phyloP scores from a whole-genome alignment of 2,113 vertebrate species.

The Parotia lawesii region DNA sequence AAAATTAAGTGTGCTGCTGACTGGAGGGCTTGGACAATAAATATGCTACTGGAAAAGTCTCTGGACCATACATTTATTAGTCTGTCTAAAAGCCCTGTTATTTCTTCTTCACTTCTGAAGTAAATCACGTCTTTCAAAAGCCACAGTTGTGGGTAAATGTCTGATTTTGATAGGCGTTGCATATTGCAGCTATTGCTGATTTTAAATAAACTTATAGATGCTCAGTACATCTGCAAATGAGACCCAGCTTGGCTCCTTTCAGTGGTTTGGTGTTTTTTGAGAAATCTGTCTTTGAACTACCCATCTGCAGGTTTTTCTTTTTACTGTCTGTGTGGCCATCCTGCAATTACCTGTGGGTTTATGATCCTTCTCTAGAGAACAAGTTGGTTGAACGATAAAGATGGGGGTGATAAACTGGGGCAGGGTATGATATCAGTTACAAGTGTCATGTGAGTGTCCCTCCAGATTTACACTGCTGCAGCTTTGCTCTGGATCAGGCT shows the following conservation, averaged over 20 bases:
- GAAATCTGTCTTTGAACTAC: slow-evolving; percentile 56
- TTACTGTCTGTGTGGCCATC: slow-evolving; percentile 61
- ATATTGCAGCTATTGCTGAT: slow-evolving; percentile 41
- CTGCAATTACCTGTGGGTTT: slow-evolving; percentile 61
- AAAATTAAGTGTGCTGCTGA: slow-evolving; percentile 58
- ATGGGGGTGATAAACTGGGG: slow-evolving; percentile 43
- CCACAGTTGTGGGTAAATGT: slow-evolving; percentile 11
- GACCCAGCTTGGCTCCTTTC: slow-evolving; percentile 36
- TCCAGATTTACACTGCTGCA: background rate
- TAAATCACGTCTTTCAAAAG: slow-evolving; percentile 49
- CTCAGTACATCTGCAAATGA: slow-evolving; percentile 14
- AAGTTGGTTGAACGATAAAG: slow-evolving; percentile 19
- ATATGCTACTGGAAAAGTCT: slow-evolving; percentile 52
- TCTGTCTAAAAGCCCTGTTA: slow-evolving; percentile 45
- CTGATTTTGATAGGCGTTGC: slow-evolving; percentile 32
- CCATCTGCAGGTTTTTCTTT: slow-evolving; percentile 54
- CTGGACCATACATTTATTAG: slow-evolving; percentile 52
- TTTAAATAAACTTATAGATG: slow-evolving; percentile 21
- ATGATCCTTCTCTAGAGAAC: slow-evolving; percentile 46
- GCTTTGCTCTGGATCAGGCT: background rate
- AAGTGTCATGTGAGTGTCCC: background rate
- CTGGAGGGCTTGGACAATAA: slow-evolving; percentile 55
- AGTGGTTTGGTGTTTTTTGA: slow-evolving; percentile 25
- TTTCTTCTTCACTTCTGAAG: slow-evolving; percentile 48
- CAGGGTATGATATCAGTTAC: slow-evolving; percentile 39